Percentiles rank a stretch among this genome's conserved stretches.
These are phyloP conservation scores for Alethe castanea DNA, from an alignment of 2,113 vertebrate genomes.

Conservation along the genomic window DNA sequence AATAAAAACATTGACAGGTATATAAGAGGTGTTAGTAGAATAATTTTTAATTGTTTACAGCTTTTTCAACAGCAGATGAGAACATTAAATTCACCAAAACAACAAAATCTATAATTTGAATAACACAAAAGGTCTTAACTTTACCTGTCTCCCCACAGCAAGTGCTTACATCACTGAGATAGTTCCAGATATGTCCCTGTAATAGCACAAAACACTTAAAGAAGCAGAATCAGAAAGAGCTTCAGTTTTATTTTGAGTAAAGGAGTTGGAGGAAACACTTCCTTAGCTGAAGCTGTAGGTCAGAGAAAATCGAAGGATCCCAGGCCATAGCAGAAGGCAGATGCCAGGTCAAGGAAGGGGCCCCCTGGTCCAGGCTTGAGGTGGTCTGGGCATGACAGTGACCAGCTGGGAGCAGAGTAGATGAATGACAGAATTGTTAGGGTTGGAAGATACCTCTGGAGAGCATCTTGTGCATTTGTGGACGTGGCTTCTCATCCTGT, in stretches of 20 bases:
- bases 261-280: background rate
- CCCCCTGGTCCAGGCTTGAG: background rate
- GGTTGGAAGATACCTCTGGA: background rate
- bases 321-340: background rate
- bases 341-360: background rate
- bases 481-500: background rate
- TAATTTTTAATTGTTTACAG: background rate
- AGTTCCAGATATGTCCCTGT: background rate
- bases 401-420: background rate
- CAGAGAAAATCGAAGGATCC: background rate
- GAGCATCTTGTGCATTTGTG: background rate
- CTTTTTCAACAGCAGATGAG: background rate
- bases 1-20: background rate
- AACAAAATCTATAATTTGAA: background rate
- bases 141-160: background rate
- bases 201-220: background rate
- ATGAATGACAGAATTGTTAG: background rate
- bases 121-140: background rate
- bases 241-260: background rate
- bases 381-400: accelerated
- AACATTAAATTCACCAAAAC: background rate
- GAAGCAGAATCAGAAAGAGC: background rate
- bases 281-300: background rate
- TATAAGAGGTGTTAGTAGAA: background rate
- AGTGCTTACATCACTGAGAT: background rate